Percentiles rank a stretch among this genome's conserved stretches.
Conservation (phyloP, 2,888 invertebrate species). For the Calameuta filiformis region DNA sequence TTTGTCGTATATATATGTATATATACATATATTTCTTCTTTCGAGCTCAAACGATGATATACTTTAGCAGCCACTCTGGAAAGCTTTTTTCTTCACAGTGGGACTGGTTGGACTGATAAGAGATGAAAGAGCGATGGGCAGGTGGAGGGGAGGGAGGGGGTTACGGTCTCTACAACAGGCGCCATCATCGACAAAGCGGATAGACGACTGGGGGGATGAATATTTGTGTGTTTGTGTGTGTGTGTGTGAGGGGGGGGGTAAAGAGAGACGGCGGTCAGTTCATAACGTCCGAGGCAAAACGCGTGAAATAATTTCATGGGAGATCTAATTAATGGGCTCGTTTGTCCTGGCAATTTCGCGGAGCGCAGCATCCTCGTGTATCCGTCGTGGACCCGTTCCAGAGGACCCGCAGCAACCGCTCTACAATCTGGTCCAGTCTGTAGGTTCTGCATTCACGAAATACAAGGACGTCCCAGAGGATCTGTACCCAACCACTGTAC, state of each 20-base stretch:
- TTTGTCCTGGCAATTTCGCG: neutral
- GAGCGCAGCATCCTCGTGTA: neutral
- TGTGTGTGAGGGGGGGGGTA: too few species aligned
- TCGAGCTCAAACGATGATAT: neutral
- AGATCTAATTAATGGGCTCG: neutral
- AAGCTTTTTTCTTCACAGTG: neutral
- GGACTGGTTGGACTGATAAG: too few species aligned
- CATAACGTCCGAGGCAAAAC: neutral
- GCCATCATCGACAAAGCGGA: neutral
- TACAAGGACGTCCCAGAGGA: neutral
- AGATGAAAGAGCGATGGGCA: neutral
- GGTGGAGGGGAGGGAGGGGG: too few species aligned
- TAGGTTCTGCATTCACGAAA: neutral
- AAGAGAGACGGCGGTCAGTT: neutral
- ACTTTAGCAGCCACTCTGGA: neutral
- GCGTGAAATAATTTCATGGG: neutral
- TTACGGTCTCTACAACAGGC: neutral
- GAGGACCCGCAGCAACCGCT: too few species aligned
- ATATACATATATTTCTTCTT: neutral
- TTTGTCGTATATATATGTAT: too few species aligned
- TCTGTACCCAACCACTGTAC: neutral
- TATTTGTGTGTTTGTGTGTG: neutral
- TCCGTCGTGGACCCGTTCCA: too few species aligned
- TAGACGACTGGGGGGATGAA: neutral
- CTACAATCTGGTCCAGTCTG: too few species aligned